Evolutionary conservation across 2,113 vertebrate species (phyloP), one percentile per base, ranked within the genome.

Genomic region (Tichodroma muraria): DNA sequence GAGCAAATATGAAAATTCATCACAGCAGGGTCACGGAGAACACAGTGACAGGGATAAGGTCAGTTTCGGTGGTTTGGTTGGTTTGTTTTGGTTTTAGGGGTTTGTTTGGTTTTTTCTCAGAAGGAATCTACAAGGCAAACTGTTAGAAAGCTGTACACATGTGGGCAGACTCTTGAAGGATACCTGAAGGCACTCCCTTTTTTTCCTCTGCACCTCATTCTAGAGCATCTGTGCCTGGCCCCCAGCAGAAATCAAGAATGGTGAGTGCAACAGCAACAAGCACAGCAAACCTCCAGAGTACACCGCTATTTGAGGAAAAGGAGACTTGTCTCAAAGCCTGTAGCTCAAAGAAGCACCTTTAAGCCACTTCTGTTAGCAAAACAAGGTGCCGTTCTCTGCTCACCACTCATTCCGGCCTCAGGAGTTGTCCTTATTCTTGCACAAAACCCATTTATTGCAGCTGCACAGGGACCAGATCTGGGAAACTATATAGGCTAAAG

Each of bases 231-330:
- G 1, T 5, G 6, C 25, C 60, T 47, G 31, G 33, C 6, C 25
- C 11, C 25, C 10, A 13, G 13, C 35, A 89, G 40, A 72, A 44
- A 56, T 25, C 21, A 44, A 17, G 7, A 23, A 31, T 4, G 8
- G 22, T 1, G 6, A 85, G 13, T n/a, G 20, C 27, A 81, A 27
- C 8, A 6, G 20, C 25, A 85, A 83, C 66, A 66, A 50, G 28
- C 25, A 86, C 23, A 76, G 25, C 47, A 83, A 83, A 57, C 22
- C 6, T 33, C 24, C n/a, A 76, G 3, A 68, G 15, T 8, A 35
- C 1, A 0, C 47, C 0, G 4, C 28, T 37, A 8, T 30, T 57
- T 0, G 1, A 65, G 45, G 88, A 47, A 80, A 84, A 79, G 8
- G 15, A 53, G 20, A 66, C 14, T 42, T 11, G 2, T n/a, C 25